A percentile compares a stretch with the other conserved stretches of the same genome.
phyloP scores from a whole-genome alignment of 1,140 invertebrate species.

The Holotrichia oblita region DNA sequence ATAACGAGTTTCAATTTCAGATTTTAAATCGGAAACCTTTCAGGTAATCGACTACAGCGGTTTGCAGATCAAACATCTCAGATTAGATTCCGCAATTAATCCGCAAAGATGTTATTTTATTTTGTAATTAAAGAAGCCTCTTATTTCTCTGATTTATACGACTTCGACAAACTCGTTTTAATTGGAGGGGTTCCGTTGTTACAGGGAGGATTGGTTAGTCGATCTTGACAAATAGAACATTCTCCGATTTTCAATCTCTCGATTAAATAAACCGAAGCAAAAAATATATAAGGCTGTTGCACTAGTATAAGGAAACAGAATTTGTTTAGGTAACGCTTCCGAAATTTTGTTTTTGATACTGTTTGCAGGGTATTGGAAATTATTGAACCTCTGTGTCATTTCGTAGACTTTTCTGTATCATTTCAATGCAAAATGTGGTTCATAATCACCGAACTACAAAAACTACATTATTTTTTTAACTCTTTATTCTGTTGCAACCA shows the following conservation, averaged over 20 bases:
- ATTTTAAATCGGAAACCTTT: constrained; percentile 32
- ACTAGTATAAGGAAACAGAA: too few relatives aligned
- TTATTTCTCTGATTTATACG: constrained; percentile 8
- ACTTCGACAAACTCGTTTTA: constrained; percentile 25
- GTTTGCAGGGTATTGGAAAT: too few relatives aligned
- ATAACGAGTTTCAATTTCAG: constrained; percentile 30
- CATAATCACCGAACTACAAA: too few relatives aligned
- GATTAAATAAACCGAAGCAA: not conserved
- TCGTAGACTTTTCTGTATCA: too few relatives aligned
- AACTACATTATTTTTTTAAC: too few relatives aligned
- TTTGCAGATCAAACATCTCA: constrained; percentile 29
- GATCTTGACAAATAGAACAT: constrained; percentile 4
- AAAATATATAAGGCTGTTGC: not conserved
- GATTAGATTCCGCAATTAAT: constrained; percentile 35
- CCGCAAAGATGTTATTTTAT: constrained; percentile 35
- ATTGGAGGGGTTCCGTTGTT: constrained; percentile 1
- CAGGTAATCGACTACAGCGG: constrained; percentile 22
- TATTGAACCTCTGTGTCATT: too few relatives aligned
- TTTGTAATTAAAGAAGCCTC: constrained; percentile 35
- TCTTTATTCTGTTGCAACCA: too few relatives aligned
- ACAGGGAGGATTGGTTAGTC: not conserved
- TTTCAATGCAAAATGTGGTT: too few relatives aligned
- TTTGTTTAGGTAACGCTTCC: too few relatives aligned
- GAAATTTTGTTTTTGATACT: too few relatives aligned
- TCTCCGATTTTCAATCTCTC: not conserved